These are phyloP conservation scores for Zelostemma sp. DNA, from an alignment of 1,140 invertebrate species.

Conservation along the genomic window DNA sequence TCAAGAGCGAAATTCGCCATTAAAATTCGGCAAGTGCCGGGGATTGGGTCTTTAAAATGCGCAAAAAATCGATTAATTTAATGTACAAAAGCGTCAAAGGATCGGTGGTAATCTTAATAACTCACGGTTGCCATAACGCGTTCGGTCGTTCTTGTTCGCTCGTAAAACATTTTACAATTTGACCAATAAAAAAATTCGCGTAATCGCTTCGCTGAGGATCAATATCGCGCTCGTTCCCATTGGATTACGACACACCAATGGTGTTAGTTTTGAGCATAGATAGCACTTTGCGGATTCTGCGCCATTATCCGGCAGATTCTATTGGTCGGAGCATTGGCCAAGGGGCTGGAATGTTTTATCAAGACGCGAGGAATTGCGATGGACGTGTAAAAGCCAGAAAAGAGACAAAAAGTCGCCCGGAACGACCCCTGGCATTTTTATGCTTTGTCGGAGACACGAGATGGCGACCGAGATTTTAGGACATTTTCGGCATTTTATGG, in stretches of 20 bases:
- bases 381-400: conserved; percentile 38
- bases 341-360: conserved; percentile 55
- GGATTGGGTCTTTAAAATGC: too few species aligned
- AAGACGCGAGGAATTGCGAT: conserved; percentile 46
- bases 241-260: conserved; percentile 48
- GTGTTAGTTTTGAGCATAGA: conserved; percentile 36
- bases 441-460: conserved; percentile 15
- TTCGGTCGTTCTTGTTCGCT: conserved; percentile 37
- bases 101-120: conserved; percentile 55
- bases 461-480: conserved; percentile 32
- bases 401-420: conserved; percentile 28
- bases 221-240: conserved; percentile 51
- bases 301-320: conserved; percentile 32
- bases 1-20: too few species aligned
- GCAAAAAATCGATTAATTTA: too few species aligned
- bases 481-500: conserved; percentile 26
- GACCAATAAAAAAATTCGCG: conserved; percentile 58
- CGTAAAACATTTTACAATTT: conserved; percentile 60
- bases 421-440: conserved; percentile 26
- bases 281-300: conserved; percentile 57
- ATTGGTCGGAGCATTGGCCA: conserved; percentile 50
- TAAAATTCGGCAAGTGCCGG: too few species aligned
- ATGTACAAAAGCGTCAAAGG: too few species aligned
- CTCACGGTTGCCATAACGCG: conserved; percentile 49
- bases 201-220: conserved; percentile 48